phyloP scores from a whole-genome alignment of 2,888 invertebrate species.

The Temnothorax ravouxi region DNA sequence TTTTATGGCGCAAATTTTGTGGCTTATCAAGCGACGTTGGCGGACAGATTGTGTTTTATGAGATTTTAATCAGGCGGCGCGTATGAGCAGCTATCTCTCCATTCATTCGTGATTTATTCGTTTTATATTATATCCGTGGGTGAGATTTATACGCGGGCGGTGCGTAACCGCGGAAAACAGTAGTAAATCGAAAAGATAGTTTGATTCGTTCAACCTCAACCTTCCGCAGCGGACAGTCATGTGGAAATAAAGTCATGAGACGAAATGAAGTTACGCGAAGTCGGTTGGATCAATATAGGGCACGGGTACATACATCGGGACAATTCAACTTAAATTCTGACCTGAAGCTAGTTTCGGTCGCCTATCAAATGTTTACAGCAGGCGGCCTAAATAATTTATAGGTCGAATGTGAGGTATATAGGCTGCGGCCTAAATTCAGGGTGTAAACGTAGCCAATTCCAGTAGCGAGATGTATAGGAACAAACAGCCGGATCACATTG shows the following conservation, averaged over 20 bases:
- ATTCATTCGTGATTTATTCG: constrained; percentile 33
- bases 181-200: constrained; percentile 22
- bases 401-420: too few relatives aligned
- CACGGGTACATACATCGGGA: too few relatives aligned
- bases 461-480: neutral
- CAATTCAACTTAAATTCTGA: too few relatives aligned
- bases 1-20: constrained; percentile 21
- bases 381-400: too few relatives aligned
- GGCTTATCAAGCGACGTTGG: constrained; percentile 32
- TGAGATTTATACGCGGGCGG: neutral
- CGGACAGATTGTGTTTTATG: constrained; percentile 21
- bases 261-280: constrained; percentile 29
- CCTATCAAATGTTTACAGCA: too few relatives aligned
- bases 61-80: constrained; percentile 44
- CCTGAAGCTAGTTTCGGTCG: too few relatives aligned
- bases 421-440: too few relatives aligned
- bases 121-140: constrained; percentile 18
- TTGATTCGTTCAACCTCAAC: constrained; percentile 25
- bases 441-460: too few relatives aligned
- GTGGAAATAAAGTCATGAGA: constrained; percentile 30
- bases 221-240: constrained; percentile 32
- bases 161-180: constrained; percentile 31
- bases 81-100: constrained; percentile 14
- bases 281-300: constrained; percentile 23
- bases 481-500: constrained; percentile 35